Base-by-base conservation (phyloP, 2,797 vertebrate species). In the Epinephelus coioides region DNA sequence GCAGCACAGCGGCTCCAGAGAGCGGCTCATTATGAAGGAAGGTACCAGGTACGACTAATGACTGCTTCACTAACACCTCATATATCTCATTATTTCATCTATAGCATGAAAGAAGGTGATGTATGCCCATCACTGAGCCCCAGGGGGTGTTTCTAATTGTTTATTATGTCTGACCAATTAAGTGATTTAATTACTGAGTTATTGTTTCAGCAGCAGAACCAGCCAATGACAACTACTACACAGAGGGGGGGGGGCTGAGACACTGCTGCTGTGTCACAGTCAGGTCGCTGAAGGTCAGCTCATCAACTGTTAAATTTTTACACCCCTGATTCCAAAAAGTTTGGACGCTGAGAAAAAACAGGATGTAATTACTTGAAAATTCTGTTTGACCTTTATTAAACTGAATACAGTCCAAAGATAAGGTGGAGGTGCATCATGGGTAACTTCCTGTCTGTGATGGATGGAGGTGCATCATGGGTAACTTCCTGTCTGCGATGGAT, bases 11-110 rank as follows among this genome's bases (percentile, higher is more conserved):
- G 25, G 14, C 55, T 55, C 23, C 34, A 57, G 38, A n/a, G 44
- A 59, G 38, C n/a, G 19, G 43, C 62, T 70, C 25, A 61, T 70
- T 51, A 40, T 64, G 7, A 49, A 49, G 25, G 19, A n/a, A 47
- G 27, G 18, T 14, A 34, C 47, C 40, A 60, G 40, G 27, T 13
- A 18, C 14, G 14, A 30, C 14, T 30, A 25, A 49, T 34, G 3
- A 27, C 4, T 15, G 18, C 64, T 9, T 50, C 19, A 38, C 5
- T 34, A 23, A 3, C 23, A 17, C 40, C 47, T 47, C 13, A 44
- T 25, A 10, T 57, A 19, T 44, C 1, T 38, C 8, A 8, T 66
- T 13, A 47, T 40, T 47, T 11, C 11, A 30, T 27, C 38, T 43
- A 15, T 65, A 21, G 3, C 5, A 51, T 51, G 18, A 50, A 11